Evolutionary conservation across 2,797 vertebrate genomes (phyloP).

Genomic region (Epinephelus malabaricus): DNA sequence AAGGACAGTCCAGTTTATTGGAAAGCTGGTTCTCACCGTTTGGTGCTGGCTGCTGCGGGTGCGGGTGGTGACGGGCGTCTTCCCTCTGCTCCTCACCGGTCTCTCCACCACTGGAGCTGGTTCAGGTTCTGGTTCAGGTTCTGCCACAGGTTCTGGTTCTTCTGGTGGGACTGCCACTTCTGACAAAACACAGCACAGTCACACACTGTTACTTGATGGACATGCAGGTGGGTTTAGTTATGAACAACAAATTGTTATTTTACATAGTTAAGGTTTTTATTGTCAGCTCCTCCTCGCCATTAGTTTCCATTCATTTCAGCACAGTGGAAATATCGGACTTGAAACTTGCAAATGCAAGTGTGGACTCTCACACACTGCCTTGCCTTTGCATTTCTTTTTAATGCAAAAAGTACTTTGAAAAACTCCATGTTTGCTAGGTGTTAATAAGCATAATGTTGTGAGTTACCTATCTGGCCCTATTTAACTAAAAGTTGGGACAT

Average conservation of each 20-base stretch:
- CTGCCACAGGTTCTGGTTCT: slow-evolving; percentile 30
- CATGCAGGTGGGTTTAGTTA: not conserved
- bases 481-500: no score
- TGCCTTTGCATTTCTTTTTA: no score
- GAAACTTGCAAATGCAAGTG: no score
- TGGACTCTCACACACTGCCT: no score
- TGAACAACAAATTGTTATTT: not conserved
- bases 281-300: no score
- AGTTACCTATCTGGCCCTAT: no score
- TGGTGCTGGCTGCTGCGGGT: slow-evolving; percentile 89
- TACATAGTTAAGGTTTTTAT: not conserved
- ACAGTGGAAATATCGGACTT: not conserved
- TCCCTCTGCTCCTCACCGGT: slow-evolving; percentile 89
- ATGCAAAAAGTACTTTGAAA: no score
- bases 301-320: not conserved
- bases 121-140: slow-evolving; percentile 82
- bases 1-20: not conserved
- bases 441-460: no score
- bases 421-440: no score
- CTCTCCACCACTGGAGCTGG: slow-evolving; percentile 90
- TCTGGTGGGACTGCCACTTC: slow-evolving; percentile 42
- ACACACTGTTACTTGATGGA: not conserved
- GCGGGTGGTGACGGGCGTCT: slow-evolving; percentile 86
- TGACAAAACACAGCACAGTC: slow-evolving; percentile 27
- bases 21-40: slow-evolving; percentile 80